phyloP scores from a whole-genome alignment of 2,113 vertebrate species.

The Henicopernis longicauda region DNA sequence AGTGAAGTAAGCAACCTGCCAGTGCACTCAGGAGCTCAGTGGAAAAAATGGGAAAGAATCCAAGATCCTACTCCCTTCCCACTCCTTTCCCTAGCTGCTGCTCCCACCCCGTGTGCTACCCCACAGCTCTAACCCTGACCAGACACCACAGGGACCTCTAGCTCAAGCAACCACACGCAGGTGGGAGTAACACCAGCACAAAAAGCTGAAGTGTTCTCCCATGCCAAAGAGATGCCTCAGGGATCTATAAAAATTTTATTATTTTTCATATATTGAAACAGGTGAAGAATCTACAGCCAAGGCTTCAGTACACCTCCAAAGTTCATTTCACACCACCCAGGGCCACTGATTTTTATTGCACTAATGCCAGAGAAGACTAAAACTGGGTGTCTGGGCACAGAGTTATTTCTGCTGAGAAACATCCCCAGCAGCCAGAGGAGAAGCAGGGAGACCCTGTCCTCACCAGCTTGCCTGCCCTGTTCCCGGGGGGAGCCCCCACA shows the following conservation, averaged over 20 bases:
- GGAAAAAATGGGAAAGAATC: neutral
- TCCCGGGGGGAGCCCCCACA: rapidly evolving
- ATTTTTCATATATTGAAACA: conserved; percentile 21
- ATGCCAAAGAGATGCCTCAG: neutral
- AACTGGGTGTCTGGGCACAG: neutral
- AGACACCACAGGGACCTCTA: neutral
- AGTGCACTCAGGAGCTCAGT: neutral
- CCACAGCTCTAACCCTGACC: neutral
- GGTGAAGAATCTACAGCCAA: conserved; percentile 4
- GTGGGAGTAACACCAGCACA: neutral
- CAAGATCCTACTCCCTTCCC: neutral
- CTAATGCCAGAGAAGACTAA: neutral
- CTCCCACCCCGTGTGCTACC: neutral
- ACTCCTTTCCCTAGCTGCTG: neutral
- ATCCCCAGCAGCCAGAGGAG: neutral
- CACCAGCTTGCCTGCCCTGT: neutral
- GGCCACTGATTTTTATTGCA: neutral
- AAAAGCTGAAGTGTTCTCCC: neutral
- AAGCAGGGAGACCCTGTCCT: neutral
- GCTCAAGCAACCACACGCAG: neutral
- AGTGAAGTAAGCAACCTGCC: neutral
- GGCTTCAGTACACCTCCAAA: neutral
- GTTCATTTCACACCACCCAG: neutral
- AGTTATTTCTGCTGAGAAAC: neutral
- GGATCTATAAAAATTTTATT: neutral